phyloP scores from a whole-genome alignment of 2,113 vertebrate species.

The Rhinoptilus africanus region DNA sequence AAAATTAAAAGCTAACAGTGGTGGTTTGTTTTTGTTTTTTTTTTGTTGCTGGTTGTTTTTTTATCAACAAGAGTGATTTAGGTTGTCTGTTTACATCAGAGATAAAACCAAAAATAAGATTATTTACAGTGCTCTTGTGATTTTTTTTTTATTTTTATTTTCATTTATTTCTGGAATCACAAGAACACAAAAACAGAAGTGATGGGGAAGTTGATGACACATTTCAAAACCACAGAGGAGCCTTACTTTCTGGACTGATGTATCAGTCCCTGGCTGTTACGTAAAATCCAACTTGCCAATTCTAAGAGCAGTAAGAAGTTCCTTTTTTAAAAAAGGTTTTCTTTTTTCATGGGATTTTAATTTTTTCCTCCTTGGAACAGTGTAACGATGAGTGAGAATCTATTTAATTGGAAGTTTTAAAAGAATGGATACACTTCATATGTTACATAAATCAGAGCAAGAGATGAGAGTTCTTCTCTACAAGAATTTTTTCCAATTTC shows the following conservation, averaged over 20 bases:
- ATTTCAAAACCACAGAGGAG: not conserved
- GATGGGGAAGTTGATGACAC: not conserved
- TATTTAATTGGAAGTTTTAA: conserved; percentile 31
- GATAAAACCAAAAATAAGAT: not conserved
- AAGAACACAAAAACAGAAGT: not conserved
- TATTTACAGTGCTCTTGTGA: not conserved
- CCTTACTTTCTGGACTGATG: not conserved
- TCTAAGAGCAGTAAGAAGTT: not conserved
- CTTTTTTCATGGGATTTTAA: not conserved
- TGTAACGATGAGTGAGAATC: not conserved
- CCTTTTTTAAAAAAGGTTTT: not conserved
- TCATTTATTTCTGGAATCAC: not conserved
- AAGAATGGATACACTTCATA: conserved; percentile 7
- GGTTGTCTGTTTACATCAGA: not conserved
- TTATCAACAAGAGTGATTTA: not conserved
- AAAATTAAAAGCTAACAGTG: not conserved
- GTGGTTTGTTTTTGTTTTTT: not conserved
- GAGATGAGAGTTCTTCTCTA: not conserved
- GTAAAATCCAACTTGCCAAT: not conserved
- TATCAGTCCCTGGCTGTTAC: not conserved
- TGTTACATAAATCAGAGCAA: conserved; percentile 15
- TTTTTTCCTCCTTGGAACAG: not conserved
- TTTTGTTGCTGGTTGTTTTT: not conserved
- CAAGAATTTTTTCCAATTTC: not conserved
- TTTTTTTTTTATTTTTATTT: not conserved